These are phyloP conservation scores for Montipora efflorescens DNA, from an alignment of 64 coral and sea anemone genomes.

Conservation along the genomic window DNA sequence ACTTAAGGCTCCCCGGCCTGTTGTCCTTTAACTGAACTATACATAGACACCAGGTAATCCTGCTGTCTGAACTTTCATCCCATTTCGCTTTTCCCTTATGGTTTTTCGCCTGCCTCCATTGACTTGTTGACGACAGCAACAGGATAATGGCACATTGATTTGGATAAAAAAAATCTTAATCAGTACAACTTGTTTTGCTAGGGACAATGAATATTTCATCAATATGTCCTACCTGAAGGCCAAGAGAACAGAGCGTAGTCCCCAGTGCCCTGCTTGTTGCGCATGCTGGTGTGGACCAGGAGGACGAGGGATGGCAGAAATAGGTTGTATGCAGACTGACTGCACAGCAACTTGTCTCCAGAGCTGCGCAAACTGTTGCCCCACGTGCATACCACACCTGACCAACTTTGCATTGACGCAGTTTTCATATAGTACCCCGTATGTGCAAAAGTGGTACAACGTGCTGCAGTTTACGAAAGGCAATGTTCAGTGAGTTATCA, in stretches of 20 bases:
- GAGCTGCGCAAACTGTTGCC: slow-evolving; percentile 48
- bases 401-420: slow-evolving; percentile 45
- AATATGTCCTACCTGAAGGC: slow-evolving; percentile 7
- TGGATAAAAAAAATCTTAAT: too few relatives aligned
- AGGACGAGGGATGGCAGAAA: slow-evolving; percentile 39
- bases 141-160: too few relatives aligned
- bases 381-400: slow-evolving; percentile 13
- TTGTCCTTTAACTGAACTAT: too few relatives aligned
- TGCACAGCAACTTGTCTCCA: slow-evolving; percentile 59
- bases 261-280: slow-evolving; percentile 7
- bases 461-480: slow-evolving; percentile 61
- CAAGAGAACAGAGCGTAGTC: neutral
- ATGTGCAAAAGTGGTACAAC: slow-evolving; percentile 62
- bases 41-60: too few relatives aligned
- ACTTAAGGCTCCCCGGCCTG: too few relatives aligned
- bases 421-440: neutral
- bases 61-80: too few relatives aligned
- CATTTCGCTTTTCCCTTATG: too few relatives aligned
- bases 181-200: neutral
- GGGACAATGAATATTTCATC: neutral
- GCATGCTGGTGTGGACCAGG: slow-evolving; percentile 1
- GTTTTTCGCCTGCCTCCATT: too few relatives aligned
- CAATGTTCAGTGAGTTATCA: slow-evolving; percentile 48
- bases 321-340: slow-evolving; percentile 40
- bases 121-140: too few relatives aligned